Evolutionary conservation across 2,888 invertebrate genomes (phyloP).

Genomic region (Eupithecia abbreviata): DNA sequence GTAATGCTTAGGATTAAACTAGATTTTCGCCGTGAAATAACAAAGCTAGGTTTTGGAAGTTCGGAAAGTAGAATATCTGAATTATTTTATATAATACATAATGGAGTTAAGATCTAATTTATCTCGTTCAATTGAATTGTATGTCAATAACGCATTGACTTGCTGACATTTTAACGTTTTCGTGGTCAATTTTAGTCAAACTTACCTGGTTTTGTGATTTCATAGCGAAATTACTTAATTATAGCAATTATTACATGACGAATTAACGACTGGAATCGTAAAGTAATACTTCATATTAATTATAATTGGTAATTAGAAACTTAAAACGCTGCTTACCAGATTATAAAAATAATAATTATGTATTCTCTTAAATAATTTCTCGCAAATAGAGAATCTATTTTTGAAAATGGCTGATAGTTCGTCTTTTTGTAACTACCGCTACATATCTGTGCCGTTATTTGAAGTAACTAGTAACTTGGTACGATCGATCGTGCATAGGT

Average conservation of each 20-base stretch:
- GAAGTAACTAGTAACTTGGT: constrained; percentile 39
- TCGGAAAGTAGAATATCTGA: neutral
- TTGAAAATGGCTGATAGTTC: constrained; percentile 52
- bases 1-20: constrained; percentile 31
- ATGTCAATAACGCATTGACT: neutral
- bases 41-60: neutral
- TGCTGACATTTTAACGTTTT: neutral
- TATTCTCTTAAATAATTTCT: constrained; percentile 23
- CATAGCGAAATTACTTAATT: constrained; percentile 41
- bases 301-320: constrained; percentile 36
- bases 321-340: constrained; percentile 48
- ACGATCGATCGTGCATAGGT: constrained; percentile 62
- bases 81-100: neutral
- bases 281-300: constrained; percentile 49
- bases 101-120: neutral
- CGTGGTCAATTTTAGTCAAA: neutral
- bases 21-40: constrained; percentile 13
- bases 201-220: constrained; percentile 18
- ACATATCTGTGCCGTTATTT: constrained; percentile 71
- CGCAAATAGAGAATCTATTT: constrained; percentile 42
- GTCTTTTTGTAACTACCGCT: constrained; percentile 68
- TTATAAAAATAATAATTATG: constrained; percentile 22
- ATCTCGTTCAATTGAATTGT: neutral
- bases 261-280: constrained; percentile 63
- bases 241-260: constrained; percentile 54